Evolutionary conservation across 2,797 vertebrate species (phyloP).

Genomic region (Clamator glandarius): DNA sequence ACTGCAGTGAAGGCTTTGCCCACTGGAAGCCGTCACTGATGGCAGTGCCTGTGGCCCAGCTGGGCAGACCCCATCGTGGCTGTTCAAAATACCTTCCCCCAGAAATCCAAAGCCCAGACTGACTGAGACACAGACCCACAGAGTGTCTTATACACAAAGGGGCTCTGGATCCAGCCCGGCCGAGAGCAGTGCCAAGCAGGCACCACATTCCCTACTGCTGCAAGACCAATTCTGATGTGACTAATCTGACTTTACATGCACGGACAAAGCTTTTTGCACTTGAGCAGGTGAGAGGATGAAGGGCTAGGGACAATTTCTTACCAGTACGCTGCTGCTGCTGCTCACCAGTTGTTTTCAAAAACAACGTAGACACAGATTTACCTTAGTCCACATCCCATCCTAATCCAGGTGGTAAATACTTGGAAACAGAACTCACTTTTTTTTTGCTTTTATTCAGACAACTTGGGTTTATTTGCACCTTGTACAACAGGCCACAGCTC

Average conservation of each 20-base stretch:
- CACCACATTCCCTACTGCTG: not conserved
- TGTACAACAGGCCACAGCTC: not conserved
- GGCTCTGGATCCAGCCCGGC: not conserved
- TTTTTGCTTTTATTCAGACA: not conserved
- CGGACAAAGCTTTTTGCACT: not conserved
- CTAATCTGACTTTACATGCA: not conserved
- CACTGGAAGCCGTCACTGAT: not conserved
- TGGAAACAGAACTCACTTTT: not conserved
- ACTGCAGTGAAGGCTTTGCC: not conserved
- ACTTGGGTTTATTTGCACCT: not conserved
- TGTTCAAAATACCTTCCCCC: not conserved
- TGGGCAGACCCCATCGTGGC: not conserved
- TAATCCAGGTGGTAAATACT: not conserved
- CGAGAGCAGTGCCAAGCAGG: not conserved
- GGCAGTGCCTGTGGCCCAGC: rapidly evolving
- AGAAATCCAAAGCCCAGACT: not conserved
- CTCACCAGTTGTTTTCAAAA: not conserved
- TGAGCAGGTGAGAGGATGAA: not conserved
- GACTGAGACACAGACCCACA: no score
- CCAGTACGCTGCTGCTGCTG: not conserved
- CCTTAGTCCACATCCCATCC: not conserved
- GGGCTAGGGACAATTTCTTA: not conserved
- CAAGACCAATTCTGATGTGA: rapidly evolving
- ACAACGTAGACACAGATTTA: not conserved
- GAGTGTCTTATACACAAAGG: rapidly evolving